These are phyloP conservation scores for Callipepla californica DNA, from an alignment of 2,113 vertebrate genomes.

Conservation along the genomic window DNA sequence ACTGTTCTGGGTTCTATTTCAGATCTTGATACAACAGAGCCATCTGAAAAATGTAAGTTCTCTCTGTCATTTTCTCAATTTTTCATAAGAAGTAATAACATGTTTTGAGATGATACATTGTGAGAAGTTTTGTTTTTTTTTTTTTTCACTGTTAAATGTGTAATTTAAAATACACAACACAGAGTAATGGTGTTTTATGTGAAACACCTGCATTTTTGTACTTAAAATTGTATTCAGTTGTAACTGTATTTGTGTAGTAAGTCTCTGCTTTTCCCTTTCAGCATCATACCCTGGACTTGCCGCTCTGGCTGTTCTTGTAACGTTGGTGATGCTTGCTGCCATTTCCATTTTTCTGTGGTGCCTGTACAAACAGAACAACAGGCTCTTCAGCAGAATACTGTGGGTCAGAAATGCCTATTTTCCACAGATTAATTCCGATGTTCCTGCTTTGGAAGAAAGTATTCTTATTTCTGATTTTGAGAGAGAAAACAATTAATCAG, in stretches of 20 bases:
- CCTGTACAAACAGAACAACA: conserved; percentile 80
- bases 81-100: not conserved
- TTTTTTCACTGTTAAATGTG: not conserved
- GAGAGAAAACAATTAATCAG: conserved; percentile 75
- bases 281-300: conserved; percentile 78
- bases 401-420: conserved; percentile 80
- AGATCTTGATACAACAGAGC: conserved; percentile 78
- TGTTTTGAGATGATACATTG: not conserved
- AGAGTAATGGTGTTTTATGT: not conserved
- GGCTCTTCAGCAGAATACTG: conserved; percentile 73
- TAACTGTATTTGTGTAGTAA: not conserved
- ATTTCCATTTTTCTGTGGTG: conserved; percentile 79
- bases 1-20: conserved; percentile 67
- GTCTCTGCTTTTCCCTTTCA: conserved; percentile 70
- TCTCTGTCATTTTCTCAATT: not conserved
- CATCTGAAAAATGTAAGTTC: conserved; percentile 81
- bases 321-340: conserved; percentile 79
- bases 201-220: not conserved
- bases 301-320: conserved; percentile 77
- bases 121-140: not conserved
- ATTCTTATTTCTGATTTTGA: conserved; percentile 90
- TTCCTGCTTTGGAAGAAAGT: conserved; percentile 85
- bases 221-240: not conserved
- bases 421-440: conserved; percentile 78
- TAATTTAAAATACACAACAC: not conserved